Evolutionary conservation across 2,113 vertebrate genomes (phyloP).

Genomic region (Zosterops hypoxanthus): DNA sequence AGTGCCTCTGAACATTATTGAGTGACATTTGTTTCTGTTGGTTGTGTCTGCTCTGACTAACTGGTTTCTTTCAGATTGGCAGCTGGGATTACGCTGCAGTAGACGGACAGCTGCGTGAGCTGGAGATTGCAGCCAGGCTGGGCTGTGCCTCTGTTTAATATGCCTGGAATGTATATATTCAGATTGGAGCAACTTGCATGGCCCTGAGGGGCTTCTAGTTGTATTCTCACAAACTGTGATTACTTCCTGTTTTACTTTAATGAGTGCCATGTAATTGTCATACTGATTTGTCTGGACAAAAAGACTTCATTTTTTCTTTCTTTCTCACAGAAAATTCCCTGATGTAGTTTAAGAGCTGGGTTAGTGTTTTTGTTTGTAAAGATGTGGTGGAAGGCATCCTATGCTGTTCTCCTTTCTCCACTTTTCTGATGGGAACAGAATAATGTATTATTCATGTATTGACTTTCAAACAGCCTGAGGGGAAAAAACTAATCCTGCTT

Average conservation of each 20-base stretch:
- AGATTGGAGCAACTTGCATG: conserved; percentile 70
- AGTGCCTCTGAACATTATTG: conserved; percentile 80
- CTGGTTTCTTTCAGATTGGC: conserved; percentile 92
- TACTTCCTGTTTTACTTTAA: conserved; percentile 79
- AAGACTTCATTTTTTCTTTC: not conserved
- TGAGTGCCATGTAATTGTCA: conserved; percentile 37
- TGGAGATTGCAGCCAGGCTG: conserved; percentile 58
- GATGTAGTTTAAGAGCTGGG: not conserved
- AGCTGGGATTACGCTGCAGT: conserved; percentile 80
- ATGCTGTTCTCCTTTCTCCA: not conserved
- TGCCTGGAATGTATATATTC: conserved; percentile 80
- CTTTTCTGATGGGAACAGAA: not conserved
- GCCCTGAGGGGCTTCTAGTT: conserved; percentile 62
- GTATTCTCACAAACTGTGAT: conserved; percentile 80
- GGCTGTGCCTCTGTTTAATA: conserved; percentile 62
- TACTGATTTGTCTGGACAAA: conserved; percentile 9
- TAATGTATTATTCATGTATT: not conserved
- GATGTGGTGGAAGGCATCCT: not conserved
- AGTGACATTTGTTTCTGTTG: conserved; percentile 91
- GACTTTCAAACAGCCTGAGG: not conserved
- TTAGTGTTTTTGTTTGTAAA: not conserved
- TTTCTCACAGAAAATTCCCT: not conserved
- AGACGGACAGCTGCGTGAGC: conserved; percentile 74
- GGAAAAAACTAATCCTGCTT: not conserved
- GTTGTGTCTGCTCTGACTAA: conserved; percentile 84